These are phyloP conservation scores for Melanogrammus aeglefinus DNA, from an alignment of 2,797 vertebrate genomes.

Conservation along the genomic window DNA sequence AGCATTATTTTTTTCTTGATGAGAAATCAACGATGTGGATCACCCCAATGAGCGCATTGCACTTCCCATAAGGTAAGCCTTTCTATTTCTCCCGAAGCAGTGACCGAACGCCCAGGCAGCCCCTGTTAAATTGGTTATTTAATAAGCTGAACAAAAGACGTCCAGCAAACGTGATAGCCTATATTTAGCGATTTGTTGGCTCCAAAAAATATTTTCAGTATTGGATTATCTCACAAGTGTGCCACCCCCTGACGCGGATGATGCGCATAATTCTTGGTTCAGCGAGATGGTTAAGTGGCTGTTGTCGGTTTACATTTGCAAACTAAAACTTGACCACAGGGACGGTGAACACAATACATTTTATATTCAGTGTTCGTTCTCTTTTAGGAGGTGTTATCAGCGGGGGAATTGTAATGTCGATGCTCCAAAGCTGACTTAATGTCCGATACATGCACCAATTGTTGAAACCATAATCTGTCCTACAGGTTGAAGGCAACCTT, in stretches of 20 bases:
- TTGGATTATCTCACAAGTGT: rapidly evolving
- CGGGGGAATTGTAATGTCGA: neutral
- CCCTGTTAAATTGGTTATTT: neutral
- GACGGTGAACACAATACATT: neutral
- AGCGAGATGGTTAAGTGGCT: neutral
- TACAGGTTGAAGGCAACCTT: slow-evolving; percentile 43
- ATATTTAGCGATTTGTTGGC: neutral
- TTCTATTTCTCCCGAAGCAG: neutral
- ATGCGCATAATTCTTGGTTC: neutral
- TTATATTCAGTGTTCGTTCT: neutral
- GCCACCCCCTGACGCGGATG: neutral
- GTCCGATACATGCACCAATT: neutral
- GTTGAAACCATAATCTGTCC: slow-evolving; percentile 16
- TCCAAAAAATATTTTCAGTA: neutral
- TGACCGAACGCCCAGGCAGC: neutral
- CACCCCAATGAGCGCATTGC: slow-evolving; percentile 31
- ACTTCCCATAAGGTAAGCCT: slow-evolving; percentile 23
- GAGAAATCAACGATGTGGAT: slow-evolving; percentile 36
- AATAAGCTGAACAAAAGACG: neutral
- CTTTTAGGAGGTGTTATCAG: neutral
- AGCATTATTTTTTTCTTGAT: neutral
- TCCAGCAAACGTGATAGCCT: neutral
- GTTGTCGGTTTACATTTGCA: neutral
- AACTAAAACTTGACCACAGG: neutral
- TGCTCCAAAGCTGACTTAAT: neutral